phyloP scores from a whole-genome alignment of 1,140 invertebrate species.

The Philopotamus ludificatus region DNA sequence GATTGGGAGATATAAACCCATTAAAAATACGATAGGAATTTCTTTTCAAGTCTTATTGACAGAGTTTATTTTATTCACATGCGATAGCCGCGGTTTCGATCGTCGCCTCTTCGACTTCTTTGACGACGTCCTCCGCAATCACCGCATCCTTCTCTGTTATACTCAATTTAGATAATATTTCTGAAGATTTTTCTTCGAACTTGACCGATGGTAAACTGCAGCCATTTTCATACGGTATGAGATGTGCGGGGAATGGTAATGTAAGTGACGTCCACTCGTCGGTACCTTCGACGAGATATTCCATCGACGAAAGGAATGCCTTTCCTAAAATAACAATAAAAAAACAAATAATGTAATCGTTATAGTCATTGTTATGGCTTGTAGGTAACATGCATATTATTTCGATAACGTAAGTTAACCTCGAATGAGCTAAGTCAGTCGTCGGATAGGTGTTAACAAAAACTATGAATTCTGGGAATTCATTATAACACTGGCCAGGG shows the following conservation, averaged over 20 bases:
- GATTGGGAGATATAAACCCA: constrained; percentile 13
- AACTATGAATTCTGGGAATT: too few relatives aligned
- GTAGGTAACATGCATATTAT: too few relatives aligned
- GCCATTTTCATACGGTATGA: constrained; percentile 18
- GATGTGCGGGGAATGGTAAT: constrained; percentile 42
- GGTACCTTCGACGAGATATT: constrained; percentile 69
- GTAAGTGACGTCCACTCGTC: constrained; percentile 73
- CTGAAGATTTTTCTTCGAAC: constrained; percentile 62
- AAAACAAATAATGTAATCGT: not conserved
- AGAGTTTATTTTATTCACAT: constrained; percentile 4
- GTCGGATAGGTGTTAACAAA: too few relatives aligned
- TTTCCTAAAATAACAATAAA: constrained; percentile 57
- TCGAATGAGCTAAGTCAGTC: too few relatives aligned
- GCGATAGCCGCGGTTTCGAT: not conserved
- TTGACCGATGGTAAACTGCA: constrained; percentile 27
- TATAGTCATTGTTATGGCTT: too few relatives aligned
- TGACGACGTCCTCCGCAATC: constrained; percentile 3
- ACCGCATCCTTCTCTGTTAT: constrained; percentile 4
- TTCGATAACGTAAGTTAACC: too few relatives aligned
- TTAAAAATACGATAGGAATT: constrained; percentile 11
- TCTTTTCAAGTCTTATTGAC: not conserved
- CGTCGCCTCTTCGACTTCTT: not conserved
- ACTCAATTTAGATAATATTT: constrained; percentile 66
- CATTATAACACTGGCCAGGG: too few relatives aligned
- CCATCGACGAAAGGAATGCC: constrained; percentile 79